Base-by-base conservation (phyloP, 1,140 invertebrate genomes). In the Lepidostoma basale region DNA sequence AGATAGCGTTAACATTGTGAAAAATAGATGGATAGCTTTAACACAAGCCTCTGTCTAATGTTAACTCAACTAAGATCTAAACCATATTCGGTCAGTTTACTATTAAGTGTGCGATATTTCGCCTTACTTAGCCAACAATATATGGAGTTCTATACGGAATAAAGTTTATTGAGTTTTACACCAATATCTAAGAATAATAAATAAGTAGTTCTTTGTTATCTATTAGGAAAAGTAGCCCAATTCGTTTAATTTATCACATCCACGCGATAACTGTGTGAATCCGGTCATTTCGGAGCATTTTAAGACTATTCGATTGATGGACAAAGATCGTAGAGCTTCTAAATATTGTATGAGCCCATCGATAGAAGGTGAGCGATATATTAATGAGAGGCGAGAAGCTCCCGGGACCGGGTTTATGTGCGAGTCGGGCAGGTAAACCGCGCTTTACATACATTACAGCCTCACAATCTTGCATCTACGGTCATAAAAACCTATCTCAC, bases 401-500 rank as follows among this genome's bases (percentile, higher is more conserved):
- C 23, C 23, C 49, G 49, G n/a, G 28, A n/a, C 14, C 5, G 49
- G 49, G 49, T 12, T 28, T 18, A 12, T 39, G 20, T 16, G 3
- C 30, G 14, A 16, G 33, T 12, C 22, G 16, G 54, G 16, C 54
- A 16, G 33, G 30, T 39, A 59, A 59, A 59, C 54, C 36, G 30
- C 18, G 20, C 18, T 40, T 59, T 59, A 40, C 30, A 59, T 58
- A 40, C 54, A n/a, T 23, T 39, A 39, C n/a, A 33, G 28, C 58
- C 26, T 45, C 28, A 40, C 54, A 68, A 62, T 60, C 40, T 47
- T 60, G 20, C 40, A 60, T 26, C 52, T 36, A 40, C 36, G 39
- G 20, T 63, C 62, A 45, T 70, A 62, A 70, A 65, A 70, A 70
- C 36, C 23, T 28, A 23, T 47, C 58, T 47, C 68, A 65, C 68